Evolutionary conservation across 2,888 invertebrate species (phyloP).

Genomic region (Macroteleia sp.): DNA sequence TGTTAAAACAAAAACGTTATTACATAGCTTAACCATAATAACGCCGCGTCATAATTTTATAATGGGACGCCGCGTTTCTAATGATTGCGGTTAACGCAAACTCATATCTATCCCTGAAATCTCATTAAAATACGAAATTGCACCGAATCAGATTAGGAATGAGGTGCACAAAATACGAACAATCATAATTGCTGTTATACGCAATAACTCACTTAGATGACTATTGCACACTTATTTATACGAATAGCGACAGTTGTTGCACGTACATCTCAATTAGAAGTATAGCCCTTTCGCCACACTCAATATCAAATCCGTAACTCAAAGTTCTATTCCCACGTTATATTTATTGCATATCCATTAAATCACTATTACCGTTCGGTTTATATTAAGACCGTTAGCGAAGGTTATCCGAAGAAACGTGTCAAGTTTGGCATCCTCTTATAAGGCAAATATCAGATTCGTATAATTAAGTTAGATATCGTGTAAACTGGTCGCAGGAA

Average conservation of each 20-base stretch:
- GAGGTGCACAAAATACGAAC: slow-evolving; percentile 19
- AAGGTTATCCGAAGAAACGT: slow-evolving; percentile 5
- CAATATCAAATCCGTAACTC: slow-evolving; percentile 1
- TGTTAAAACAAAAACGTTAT: too few relatives aligned
- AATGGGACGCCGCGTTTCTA: slow-evolving; percentile 12
- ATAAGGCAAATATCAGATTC: slow-evolving; percentile 9
- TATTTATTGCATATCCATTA: slow-evolving; percentile 9
- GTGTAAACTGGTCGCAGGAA: slow-evolving; percentile 5
- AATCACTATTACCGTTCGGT: slow-evolving; percentile 11
- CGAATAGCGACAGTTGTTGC: slow-evolving; percentile 11
- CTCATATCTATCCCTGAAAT: slow-evolving; percentile 20
- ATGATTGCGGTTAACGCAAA: slow-evolving; percentile 31
- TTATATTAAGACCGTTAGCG: slow-evolving; percentile 1
- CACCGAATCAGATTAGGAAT: slow-evolving; percentile 35
- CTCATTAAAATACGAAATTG: slow-evolving; percentile 45
- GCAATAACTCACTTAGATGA: slow-evolving; percentile 3
- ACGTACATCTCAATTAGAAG: slow-evolving; percentile 23
- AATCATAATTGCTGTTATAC: slow-evolving; percentile 26
- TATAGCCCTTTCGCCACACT: neutral
- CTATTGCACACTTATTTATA: slow-evolving; percentile 24
- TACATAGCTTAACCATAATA: too few relatives aligned
- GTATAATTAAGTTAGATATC: slow-evolving; percentile 16
- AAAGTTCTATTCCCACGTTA: slow-evolving; percentile 17
- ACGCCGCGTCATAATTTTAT: slow-evolving; percentile 23
- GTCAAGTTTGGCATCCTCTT: neutral